phyloP scores from a whole-genome alignment of 2,113 vertebrate species.

The Aptenodytes patagonicus region DNA sequence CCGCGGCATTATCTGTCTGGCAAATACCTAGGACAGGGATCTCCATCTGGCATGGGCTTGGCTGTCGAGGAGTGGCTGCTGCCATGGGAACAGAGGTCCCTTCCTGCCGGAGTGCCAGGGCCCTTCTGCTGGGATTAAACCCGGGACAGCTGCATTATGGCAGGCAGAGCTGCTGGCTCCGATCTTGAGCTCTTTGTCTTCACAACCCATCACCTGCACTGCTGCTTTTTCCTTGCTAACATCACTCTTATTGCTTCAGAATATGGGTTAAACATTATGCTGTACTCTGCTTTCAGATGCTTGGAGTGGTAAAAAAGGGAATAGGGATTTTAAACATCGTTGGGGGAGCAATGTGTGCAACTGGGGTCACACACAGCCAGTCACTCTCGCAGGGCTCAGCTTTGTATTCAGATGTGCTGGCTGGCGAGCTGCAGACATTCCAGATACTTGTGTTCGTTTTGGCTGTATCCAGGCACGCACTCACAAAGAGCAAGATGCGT shows the following conservation, averaged over 20 bases:
- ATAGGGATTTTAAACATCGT: neutral
- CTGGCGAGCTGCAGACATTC: conserved; percentile 49
- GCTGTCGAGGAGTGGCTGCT: neutral
- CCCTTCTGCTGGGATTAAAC: neutral
- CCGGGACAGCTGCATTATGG: neutral
- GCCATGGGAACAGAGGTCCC: neutral
- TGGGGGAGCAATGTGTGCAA: neutral
- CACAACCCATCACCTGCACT: neutral
- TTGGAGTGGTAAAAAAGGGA: neutral
- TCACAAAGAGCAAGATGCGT: conserved; percentile 64
- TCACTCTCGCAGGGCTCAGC: neutral
- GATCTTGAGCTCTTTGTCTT: neutral
- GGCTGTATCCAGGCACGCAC: conserved; percentile 62
- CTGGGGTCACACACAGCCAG: neutral
- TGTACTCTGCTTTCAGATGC: neutral
- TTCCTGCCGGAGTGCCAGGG: neutral
- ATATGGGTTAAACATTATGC: neutral
- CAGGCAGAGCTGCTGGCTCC: neutral
- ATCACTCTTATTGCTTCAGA: neutral
- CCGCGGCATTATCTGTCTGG: neutral
- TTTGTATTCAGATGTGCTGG: conserved; percentile 55
- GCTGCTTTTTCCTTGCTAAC: neutral
- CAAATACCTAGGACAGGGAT: neutral
- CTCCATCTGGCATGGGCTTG: neutral
- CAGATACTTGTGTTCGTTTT: conserved; percentile 54